phyloP scores from a whole-genome alignment of 2,888 invertebrate species.

The Pimpla rufipes region DNA sequence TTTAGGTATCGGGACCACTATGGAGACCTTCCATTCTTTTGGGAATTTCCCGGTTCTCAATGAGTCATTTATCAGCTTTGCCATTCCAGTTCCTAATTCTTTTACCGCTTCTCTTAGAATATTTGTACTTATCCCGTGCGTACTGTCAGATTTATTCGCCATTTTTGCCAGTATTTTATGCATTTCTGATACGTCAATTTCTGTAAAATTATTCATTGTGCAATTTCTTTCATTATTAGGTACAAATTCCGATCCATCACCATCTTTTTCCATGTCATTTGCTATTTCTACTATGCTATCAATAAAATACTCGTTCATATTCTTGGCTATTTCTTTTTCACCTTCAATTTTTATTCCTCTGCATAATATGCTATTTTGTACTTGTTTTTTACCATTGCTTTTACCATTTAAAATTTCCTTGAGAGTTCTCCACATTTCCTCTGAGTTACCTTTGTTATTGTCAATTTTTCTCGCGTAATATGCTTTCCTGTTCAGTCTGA shows the following conservation, averaged over 20 bases:
- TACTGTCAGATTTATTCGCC: conserved; percentile 8
- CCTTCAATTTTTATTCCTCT: neutral
- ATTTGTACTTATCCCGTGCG: conserved; percentile 7
- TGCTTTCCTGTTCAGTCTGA: neutral
- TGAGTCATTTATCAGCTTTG: conserved; percentile 10
- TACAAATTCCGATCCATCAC: neutral
- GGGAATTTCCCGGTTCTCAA: conserved; percentile 36
- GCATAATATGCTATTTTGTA: neutral
- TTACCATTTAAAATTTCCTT: conserved; percentile 23
- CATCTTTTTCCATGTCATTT: neutral
- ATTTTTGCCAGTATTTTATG: neutral
- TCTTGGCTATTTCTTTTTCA: conserved; percentile 11
- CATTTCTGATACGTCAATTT: neutral
- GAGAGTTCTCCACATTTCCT: conserved; percentile 24
- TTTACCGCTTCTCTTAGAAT: neutral
- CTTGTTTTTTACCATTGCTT: neutral
- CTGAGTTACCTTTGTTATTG: neutral
- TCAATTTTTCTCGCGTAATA: conserved; percentile 23
- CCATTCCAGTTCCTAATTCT: neutral
- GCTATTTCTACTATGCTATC: conserved; percentile 26
- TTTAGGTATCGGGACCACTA: conserved; percentile 40
- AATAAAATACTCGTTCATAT: conserved; percentile 26
- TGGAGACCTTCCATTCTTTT: conserved; percentile 33
- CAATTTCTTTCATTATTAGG: neutral
- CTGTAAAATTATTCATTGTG: neutral